Evolutionary conservation across 2,113 vertebrate species (phyloP), one percentile per base, ranked within the genome.

Genomic region (Procavia capensis): DNA sequence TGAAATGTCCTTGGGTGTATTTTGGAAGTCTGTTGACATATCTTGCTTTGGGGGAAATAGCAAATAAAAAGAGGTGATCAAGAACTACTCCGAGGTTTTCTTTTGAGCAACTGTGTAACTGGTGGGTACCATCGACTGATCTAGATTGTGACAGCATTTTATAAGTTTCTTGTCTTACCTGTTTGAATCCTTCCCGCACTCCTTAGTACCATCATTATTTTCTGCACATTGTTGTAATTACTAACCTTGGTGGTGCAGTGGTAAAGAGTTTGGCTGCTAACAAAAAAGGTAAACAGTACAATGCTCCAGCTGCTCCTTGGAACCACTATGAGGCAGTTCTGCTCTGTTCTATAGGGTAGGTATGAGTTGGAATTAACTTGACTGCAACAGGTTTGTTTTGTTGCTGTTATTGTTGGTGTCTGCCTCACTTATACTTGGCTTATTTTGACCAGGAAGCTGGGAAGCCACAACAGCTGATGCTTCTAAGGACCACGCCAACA

Each of bases 11-110:
- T 68, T 25, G 50, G 82, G 47, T 63, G 78, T 59, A 86, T 84
- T 95, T 95, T 90, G 29, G 47, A 83, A 92, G 45, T 54, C 82
- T 11, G 90, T 84, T 57, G 72, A 63, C 3, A 50, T 66, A 74
- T 22, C 36, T 50, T 94, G 34, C 85, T 63, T 31, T 88, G 63
- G 36, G 29, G 39, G 25, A 13, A 70, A 76, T 11, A 91, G 36
- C 25, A 92, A 91, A 75, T 61, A 24, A 74, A 90, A 78, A 81
- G 13, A 78, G 79, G 36, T 13, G 79, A 80, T 39, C 59, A 68
- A 83, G 31, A 90, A 85, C 76, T 81, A 92, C 36, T 34, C 70
- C 75, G 25, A 88, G 70, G 20, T 84, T 66, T 81, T 54, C 47
- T 79, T 43, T 72, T 63, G 39, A 96, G 13, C 74, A 88, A 90